Evolutionary conservation across 2,113 vertebrate genomes (phyloP).

Genomic region (Odobenus rosmarus): DNA sequence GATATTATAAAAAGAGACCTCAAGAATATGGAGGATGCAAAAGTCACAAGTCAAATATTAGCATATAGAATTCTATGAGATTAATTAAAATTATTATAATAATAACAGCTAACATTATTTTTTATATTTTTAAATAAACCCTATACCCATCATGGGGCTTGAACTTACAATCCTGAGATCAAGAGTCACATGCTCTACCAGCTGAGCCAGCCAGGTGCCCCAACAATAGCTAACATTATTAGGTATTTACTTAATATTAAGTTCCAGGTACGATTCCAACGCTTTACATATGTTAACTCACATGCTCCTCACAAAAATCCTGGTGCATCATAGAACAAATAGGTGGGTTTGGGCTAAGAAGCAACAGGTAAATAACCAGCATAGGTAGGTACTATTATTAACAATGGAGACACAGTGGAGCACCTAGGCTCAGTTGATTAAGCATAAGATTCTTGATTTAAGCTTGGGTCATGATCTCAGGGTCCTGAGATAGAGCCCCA

Average conservation of each 20-base stretch:
- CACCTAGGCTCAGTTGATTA: background rate
- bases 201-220: background rate
- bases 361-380: background rate
- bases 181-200: background rate
- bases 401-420: background rate
- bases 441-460: background rate
- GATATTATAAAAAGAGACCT: constrained; percentile 29
- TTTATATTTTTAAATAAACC: background rate
- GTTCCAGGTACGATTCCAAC: background rate
- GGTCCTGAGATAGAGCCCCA: background rate
- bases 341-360: background rate
- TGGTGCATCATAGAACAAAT: background rate
- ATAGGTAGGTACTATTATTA: background rate
- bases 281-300: background rate
- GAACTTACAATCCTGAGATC: background rate
- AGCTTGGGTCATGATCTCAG: background rate
- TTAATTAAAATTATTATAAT: background rate
- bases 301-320: background rate
- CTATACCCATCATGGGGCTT: background rate
- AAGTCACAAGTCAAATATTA: background rate
- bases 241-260: constrained; percentile 14
- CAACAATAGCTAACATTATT: background rate
- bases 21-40: background rate
- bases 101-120: background rate
- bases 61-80: background rate